phyloP scores from a whole-genome alignment of 2,113 vertebrate genomes.

The Hydrolagus affinis region DNA sequence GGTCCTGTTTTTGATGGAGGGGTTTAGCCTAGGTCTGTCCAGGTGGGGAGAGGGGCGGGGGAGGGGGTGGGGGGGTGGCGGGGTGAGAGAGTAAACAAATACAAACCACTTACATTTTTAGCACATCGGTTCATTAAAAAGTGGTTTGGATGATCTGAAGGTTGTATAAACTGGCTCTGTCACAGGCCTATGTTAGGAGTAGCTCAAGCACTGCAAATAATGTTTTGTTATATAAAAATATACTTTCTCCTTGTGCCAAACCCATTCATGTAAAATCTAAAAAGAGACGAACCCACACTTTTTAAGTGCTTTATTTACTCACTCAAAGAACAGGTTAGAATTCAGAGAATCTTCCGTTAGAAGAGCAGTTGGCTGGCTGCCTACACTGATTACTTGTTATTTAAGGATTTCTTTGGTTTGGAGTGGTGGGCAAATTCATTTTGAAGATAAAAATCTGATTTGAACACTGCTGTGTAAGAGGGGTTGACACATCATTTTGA shows the following conservation, averaged over 20 bases:
- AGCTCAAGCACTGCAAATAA: not conserved
- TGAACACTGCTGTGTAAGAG: not conserved
- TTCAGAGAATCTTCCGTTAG: too few species aligned
- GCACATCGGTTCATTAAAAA: not conserved
- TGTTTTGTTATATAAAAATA: not conserved
- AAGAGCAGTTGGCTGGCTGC: not conserved
- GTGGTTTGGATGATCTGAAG: conserved; percentile 5
- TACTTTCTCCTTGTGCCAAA: not conserved
- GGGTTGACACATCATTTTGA: not conserved
- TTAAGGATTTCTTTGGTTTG: not conserved
- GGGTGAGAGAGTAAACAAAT: not conserved
- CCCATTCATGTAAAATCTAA: not conserved
- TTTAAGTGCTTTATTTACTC: not conserved
- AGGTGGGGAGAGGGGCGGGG: too few species aligned
- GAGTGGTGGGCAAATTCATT: not conserved
- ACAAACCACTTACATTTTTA: not conserved
- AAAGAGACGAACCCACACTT: not conserved
- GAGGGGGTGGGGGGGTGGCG: too few species aligned
- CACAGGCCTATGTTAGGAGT: not conserved
- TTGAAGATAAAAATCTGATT: not conserved
- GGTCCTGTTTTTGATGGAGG: conserved; percentile 12
- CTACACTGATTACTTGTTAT: not conserved
- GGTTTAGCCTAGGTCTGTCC: too few species aligned
- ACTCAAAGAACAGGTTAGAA: not conserved
- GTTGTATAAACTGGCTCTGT: too few species aligned